phyloP scores from a whole-genome alignment of 30 jellyfish, hydroid and myxozoan species.

The Hydractinia echinata region DNA sequence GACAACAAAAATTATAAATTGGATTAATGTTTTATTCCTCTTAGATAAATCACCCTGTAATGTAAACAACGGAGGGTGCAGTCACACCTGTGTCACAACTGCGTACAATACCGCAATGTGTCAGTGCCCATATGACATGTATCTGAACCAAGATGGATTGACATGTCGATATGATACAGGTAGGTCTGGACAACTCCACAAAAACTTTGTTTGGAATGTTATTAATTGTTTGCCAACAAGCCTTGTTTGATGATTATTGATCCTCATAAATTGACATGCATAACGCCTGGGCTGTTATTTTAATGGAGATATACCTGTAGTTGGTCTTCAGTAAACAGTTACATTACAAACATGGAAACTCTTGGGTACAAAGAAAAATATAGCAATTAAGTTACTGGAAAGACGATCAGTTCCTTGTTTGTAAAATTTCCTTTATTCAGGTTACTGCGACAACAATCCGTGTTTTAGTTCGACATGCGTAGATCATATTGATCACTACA shows the following conservation, averaged over 20 bases:
- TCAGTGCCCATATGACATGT: neutral
- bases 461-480: neutral
- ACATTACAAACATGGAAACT: neutral
- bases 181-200: neutral
- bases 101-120: neutral
- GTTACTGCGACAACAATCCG: neutral
- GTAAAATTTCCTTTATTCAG: neutral
- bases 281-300: no score
- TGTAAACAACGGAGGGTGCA: conserved; percentile 6
- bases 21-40: no score
- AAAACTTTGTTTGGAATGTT: no score
- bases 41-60: neutral
- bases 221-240: no score
- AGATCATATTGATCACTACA: neutral
- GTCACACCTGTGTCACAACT: neutral
- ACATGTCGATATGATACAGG: neutral
- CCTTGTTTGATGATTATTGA: no score
- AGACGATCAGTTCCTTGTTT: neutral
- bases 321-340: neutral
- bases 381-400: neutral
- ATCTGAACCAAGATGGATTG: neutral
- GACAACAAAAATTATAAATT: no score
- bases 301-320: no score
- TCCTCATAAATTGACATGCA: no score
- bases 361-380: neutral